Percentiles rank a stretch among this genome's conserved stretches.
Conservation (phyloP, 1,140 invertebrate genomes). For the Euura lappo region DNA sequence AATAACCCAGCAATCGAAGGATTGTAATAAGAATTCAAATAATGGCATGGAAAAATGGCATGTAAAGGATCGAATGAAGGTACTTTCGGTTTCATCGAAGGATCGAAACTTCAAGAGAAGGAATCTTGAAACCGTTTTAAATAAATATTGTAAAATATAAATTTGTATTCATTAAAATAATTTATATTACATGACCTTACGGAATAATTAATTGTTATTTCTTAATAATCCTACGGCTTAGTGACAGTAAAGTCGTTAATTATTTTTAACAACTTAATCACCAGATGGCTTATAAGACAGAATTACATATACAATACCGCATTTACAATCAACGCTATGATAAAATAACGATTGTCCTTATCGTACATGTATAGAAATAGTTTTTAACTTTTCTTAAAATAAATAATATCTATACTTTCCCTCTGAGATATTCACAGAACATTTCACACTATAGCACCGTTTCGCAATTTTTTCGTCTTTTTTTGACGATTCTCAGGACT, state of each 20-base stretch:
- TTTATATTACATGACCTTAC: slow-evolving; percentile 34
- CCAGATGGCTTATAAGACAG: neutral
- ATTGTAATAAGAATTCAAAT: too few species aligned
- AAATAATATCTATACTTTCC: neutral
- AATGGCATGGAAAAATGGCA: too few species aligned
- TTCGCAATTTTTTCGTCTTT: neutral
- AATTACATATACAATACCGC: neutral
- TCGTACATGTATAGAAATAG: neutral
- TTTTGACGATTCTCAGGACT: neutral
- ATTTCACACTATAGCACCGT: neutral
- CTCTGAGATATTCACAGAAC: neutral
- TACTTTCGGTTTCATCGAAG: neutral
- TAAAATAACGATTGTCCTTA: neutral
- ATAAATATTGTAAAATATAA: slow-evolving; percentile 36
- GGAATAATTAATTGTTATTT: neutral
- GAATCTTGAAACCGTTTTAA: neutral
- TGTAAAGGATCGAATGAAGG: neutral
- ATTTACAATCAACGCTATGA: neutral
- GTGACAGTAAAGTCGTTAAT: neutral
- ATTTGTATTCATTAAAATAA: slow-evolving; percentile 31
- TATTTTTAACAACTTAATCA: neutral
- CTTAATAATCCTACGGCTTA: too few species aligned
- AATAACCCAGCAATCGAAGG: too few species aligned
- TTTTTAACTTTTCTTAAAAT: neutral
- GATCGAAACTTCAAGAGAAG: neutral